Base-by-base conservation (phyloP, 2,888 invertebrate genomes). In the Xylota segnis region DNA sequence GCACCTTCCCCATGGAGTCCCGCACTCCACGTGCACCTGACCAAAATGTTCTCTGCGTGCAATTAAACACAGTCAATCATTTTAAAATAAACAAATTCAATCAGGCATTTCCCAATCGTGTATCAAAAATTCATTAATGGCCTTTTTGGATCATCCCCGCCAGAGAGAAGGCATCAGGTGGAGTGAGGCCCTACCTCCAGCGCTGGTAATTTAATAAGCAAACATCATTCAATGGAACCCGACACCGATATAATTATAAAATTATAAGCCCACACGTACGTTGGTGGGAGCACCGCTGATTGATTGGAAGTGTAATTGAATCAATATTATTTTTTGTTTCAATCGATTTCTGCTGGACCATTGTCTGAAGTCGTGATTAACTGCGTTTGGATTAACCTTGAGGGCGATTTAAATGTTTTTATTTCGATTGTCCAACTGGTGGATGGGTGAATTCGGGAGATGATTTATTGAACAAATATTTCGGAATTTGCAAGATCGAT, bases 271-370 rank as follows among this genome's bases (percentile, higher is more conserved):
- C 27, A 29, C 27, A 63, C 29, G 43, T 43, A 14, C 9, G 5
- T 43, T 58, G 16, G 63, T 63, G 45, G 45, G 45, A 63, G 29
- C 45, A 45, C 14, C 43, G 16, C 32, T 70, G 70, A 70, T 70
- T 70, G 54, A 58, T 70, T 58, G 70, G n/a, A 56, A 7, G 18
- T 32, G 56, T 45, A 56, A 70, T 70, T 56, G 56, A 70, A 34
- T 56, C 56, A 56, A 56, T 56, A 70, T 54, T 66, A 37, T 37
- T 54, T 16, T 70, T 58, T 70, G 45, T 70, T 70, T 70, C 27
- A 29, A 12, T 56, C 58, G 29, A 32, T 29, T 18, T 12, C 18
- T 18, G 29, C 29, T 58, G 45, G 43, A 32, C 29, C 45, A 63
- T 45, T 63, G 63, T 45, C 58, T 56, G 56, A 18, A 32, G 52